A percentile compares a stretch with the other conserved stretches of the same genome.
Conservation (phyloP, 2,888 invertebrate species). For the Miltochrista miniata region DNA sequence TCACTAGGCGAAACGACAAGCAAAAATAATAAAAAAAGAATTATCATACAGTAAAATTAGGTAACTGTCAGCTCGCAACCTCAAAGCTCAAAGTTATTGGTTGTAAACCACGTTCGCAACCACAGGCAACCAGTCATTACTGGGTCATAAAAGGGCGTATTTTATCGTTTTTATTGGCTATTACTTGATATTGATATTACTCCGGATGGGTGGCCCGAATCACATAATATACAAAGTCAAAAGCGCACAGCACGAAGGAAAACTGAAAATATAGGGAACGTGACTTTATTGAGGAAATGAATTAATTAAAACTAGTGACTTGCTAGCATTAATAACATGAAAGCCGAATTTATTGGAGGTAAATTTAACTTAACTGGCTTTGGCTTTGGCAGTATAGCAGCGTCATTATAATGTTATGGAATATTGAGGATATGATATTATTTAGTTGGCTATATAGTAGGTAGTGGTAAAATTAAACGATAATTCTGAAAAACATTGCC, state of each 20-base stretch:
- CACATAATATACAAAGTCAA: slow-evolving; percentile 1
- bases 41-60: neutral
- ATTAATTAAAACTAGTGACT: slow-evolving; percentile 5
- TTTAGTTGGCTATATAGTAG: too few species aligned
- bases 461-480: too few species aligned
- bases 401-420: too few species aligned
- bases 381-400: neutral
- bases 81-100: slow-evolving; percentile 12
- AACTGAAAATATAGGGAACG: neutral
- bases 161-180: slow-evolving; percentile 44
- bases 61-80: slow-evolving; percentile 10
- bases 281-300: slow-evolving; percentile 7
- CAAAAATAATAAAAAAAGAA: neutral
- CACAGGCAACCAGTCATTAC: slow-evolving; percentile 34
- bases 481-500: too few species aligned
- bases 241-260: neutral
- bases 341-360: neutral
- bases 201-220: slow-evolving; percentile 20
- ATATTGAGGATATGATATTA: too few species aligned
- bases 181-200: slow-evolving; percentile 39
- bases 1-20: neutral
- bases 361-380: neutral
- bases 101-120: slow-evolving; percentile 11
- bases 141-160: slow-evolving; percentile 43
- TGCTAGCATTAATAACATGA: neutral